Percentiles rank a stretch among this genome's conserved stretches.
These are phyloP conservation scores for Bombus waltoni DNA, from an alignment of 1,140 invertebrate species.

Conservation along the genomic window DNA sequence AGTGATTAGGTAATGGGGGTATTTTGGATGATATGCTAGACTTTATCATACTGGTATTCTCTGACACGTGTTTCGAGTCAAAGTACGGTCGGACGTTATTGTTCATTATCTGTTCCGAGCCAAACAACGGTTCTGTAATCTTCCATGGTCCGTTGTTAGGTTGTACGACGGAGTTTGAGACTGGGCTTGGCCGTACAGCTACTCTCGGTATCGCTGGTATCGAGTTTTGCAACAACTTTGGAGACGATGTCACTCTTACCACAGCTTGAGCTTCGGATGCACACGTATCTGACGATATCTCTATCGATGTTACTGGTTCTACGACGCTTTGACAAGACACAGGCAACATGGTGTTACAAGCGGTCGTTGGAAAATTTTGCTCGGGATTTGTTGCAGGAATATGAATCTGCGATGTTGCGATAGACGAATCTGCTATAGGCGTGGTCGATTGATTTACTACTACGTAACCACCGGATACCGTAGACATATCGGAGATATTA, in stretches of 20 bases:
- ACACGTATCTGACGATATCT: slow-evolving; percentile 58
- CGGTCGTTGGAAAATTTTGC: slow-evolving; percentile 60
- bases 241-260: slow-evolving; percentile 52
- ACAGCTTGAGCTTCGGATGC: slow-evolving; percentile 51
- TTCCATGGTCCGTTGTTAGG: slow-evolving; percentile 71
- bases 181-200: slow-evolving; percentile 78
- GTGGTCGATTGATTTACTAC: slow-evolving; percentile 63
- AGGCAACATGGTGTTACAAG: slow-evolving; percentile 66
- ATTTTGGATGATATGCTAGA: slow-evolving; percentile 78
- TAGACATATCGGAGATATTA: slow-evolving; percentile 85
- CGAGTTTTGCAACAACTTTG: slow-evolving; percentile 63
- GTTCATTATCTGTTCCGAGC: slow-evolving; percentile 73
- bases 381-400: slow-evolving; percentile 63
- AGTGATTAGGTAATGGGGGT: slow-evolving; percentile 75
- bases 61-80: slow-evolving; percentile 79
- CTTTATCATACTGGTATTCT: slow-evolving; percentile 81
- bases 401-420: slow-evolving; percentile 61
- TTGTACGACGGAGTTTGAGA: slow-evolving; percentile 62
- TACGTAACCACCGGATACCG: slow-evolving; percentile 62
- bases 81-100: slow-evolving; percentile 77
- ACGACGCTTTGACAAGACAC: slow-evolving; percentile 56
- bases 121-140: slow-evolving; percentile 72
- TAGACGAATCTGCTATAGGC: slow-evolving; percentile 52
- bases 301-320: slow-evolving; percentile 67
- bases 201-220: slow-evolving; percentile 77